Base-by-base conservation (phyloP, 2,797 vertebrate species). In the Gephyroberyx darwinii region DNA sequence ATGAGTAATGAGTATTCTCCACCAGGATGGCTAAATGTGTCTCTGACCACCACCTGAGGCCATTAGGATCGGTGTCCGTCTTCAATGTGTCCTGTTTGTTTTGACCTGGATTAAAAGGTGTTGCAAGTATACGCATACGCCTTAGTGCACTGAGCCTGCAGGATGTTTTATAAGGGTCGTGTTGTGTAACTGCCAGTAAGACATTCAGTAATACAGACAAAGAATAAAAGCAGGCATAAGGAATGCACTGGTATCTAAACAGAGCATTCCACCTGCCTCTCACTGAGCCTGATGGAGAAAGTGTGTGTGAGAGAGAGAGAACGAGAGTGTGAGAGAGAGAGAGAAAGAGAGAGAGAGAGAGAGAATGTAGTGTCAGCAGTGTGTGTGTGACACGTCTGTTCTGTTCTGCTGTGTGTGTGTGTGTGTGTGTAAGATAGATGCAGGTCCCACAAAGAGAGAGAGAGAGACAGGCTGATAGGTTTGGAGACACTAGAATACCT, bases 261-360 rank as follows among this genome's bases (percentile, higher is more conserved):
- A 84, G 66, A 61, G 55, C 80, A 83, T 90, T 87, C 76, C 82
- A 85, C 82, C 78, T 86, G 82, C 83, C 53, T 81, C 71, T 74
- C 6, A 62, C 56, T 45, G 61, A 79, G 77, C 59, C 74, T 76
- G 71, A 82, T 22, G 56, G 66, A 87, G 82, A 65, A 77, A 57
- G 71, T 50, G 69, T 26, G 26, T 26, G 33, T 9, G 56, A 39
- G 35, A 16, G 19, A 43, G 52, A 45, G 65, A n/a, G 19, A 39
- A 58, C 20, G 33, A 39, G 20, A 41, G 35, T 8, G 33, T 9
- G 56, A 39, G 35, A 16, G 19, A 43, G 52, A 45, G 65, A n/a
- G 19, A 26, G 39, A 57, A 45, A 39, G 55, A 51, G 16, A 61
- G 50, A 67, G 41, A 9, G 30, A 41, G 57, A 17, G 33, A 17